Conservation (phyloP, 2,888 invertebrate genomes). For the Galeopsomyia nigrocyanea region DNA sequence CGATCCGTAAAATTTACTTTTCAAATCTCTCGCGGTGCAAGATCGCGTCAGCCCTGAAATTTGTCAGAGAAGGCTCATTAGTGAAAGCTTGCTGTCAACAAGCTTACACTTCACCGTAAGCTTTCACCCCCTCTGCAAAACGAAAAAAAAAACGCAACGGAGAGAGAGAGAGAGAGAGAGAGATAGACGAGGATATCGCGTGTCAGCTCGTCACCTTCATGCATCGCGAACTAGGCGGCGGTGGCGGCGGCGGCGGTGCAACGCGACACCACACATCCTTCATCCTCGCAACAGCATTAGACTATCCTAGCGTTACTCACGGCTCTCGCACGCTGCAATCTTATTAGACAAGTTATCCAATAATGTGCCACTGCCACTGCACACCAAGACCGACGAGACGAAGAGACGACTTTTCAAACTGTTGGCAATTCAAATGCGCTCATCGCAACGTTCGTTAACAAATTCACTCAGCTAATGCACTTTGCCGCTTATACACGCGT, state of each 20-base stretch:
- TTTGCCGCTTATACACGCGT: slow-evolving; percentile 25
- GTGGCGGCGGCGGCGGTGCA: background rate
- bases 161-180: slow-evolving; percentile 7
- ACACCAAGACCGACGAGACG: background rate
- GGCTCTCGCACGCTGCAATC: too few relatives aligned
- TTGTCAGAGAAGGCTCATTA: too few relatives aligned
- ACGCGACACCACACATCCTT: slow-evolving; percentile 16
- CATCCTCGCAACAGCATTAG: background rate
- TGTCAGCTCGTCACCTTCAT: slow-evolving; percentile 35
- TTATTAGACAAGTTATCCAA: slow-evolving; percentile 51
- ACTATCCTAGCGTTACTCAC: too few relatives aligned
- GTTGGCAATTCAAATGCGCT: slow-evolving; percentile 40
- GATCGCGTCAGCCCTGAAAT: background rate
- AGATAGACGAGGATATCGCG: slow-evolving; percentile 24
- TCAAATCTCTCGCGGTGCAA: too few relatives aligned
- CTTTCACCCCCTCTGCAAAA: slow-evolving; percentile 2
- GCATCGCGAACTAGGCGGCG: slow-evolving; percentile 2
- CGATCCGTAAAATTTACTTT: too few relatives aligned
- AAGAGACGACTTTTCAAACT: slow-evolving; percentile 44
- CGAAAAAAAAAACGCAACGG: too few relatives aligned
- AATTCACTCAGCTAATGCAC: slow-evolving; percentile 30
- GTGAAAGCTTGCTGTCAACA: too few relatives aligned
- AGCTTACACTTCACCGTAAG: background rate
- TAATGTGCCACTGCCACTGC: slow-evolving; percentile 34
- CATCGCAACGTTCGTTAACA: slow-evolving; percentile 31